A percentile compares a stretch with the other conserved stretches of the same genome.
Evolutionary conservation across 1,140 invertebrate species (phyloP).

Genomic region (Lysiphlebus fabarum): DNA sequence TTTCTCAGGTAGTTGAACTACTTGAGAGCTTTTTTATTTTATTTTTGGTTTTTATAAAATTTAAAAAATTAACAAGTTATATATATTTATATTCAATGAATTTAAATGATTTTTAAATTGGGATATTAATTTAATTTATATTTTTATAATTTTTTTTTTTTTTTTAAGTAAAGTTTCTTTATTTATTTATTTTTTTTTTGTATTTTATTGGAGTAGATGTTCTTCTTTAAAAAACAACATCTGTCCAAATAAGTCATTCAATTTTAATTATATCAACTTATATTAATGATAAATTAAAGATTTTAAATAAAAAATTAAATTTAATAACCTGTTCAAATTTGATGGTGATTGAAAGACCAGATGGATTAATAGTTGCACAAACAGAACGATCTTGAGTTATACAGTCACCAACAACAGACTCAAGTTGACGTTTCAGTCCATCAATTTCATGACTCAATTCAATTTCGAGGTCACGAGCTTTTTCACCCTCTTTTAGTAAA

Average conservation of each 20-base stretch:
- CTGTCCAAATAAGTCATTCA: too few species aligned
- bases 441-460: conserved; percentile 58
- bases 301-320: conserved; percentile 24
- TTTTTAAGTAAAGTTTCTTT: too few species aligned
- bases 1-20: too few species aligned
- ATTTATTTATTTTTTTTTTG: too few species aligned
- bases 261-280: too few species aligned
- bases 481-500: conserved; percentile 55
- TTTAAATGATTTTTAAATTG: too few species aligned
- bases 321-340: conserved; percentile 48
- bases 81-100: not conserved
- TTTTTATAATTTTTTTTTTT: too few species aligned
- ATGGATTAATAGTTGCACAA: conserved; percentile 65
- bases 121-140: too few species aligned
- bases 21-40: not conserved
- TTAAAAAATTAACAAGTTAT: conserved; percentile 4
- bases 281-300: too few species aligned
- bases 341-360: conserved; percentile 57
- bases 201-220: too few species aligned
- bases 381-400: conserved; percentile 59
- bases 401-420: conserved; percentile 60
- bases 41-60: too few species aligned
- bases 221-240: too few species aligned
- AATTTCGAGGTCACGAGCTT: conserved; percentile 54
- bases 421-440: conserved; percentile 61